Conservation (phyloP, 2,888 invertebrate species). For the Subacronicta megacephala region DNA sequence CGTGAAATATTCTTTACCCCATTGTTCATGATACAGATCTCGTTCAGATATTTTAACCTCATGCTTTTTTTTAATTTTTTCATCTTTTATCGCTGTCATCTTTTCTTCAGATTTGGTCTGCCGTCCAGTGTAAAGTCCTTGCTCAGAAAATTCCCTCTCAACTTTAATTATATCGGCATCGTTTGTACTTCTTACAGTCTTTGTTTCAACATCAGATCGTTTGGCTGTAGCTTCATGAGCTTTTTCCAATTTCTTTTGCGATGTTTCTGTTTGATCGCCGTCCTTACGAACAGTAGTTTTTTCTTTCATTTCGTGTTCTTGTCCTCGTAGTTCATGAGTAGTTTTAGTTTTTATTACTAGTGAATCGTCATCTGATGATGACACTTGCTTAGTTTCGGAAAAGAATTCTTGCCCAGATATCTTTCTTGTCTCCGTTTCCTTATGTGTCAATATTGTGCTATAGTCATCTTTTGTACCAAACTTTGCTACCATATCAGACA, state of each 20-base stretch:
- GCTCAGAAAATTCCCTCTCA: slow-evolving; percentile 82
- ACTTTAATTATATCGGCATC: slow-evolving; percentile 81
- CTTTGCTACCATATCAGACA: slow-evolving; percentile 84
- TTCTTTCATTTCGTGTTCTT: slow-evolving; percentile 86
- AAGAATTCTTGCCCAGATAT: slow-evolving; percentile 87
- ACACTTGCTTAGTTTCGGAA: slow-evolving; percentile 84
- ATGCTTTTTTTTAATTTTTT: slow-evolving; percentile 83
- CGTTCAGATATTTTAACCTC: slow-evolving; percentile 88
- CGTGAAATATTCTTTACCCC: slow-evolving; percentile 88
- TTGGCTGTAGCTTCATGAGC: slow-evolving; percentile 87
- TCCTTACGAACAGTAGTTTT: slow-evolving; percentile 82
- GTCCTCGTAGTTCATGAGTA: slow-evolving; percentile 82
- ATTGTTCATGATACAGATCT: slow-evolving; percentile 86
- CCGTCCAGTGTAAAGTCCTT: slow-evolving; percentile 83
- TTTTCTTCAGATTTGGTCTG: slow-evolving; percentile 86
- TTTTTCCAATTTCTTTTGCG: slow-evolving; percentile 86
- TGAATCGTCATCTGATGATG: slow-evolving; percentile 86
- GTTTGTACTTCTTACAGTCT: slow-evolving; percentile 83
- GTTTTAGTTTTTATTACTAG: slow-evolving; percentile 85
- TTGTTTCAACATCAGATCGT: slow-evolving; percentile 83
- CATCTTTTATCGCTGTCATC: slow-evolving; percentile 87
- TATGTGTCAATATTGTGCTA: slow-evolving; percentile 85
- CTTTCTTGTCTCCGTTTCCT: slow-evolving; percentile 85
- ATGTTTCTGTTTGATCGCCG: slow-evolving; percentile 86
- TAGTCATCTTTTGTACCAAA: slow-evolving; percentile 77